Percentiles rank a stretch among this genome's conserved stretches.
These are phyloP conservation scores for Escarpia spicata DNA, from an alignment of 2,888 invertebrate genomes.

Conservation along the genomic window DNA sequence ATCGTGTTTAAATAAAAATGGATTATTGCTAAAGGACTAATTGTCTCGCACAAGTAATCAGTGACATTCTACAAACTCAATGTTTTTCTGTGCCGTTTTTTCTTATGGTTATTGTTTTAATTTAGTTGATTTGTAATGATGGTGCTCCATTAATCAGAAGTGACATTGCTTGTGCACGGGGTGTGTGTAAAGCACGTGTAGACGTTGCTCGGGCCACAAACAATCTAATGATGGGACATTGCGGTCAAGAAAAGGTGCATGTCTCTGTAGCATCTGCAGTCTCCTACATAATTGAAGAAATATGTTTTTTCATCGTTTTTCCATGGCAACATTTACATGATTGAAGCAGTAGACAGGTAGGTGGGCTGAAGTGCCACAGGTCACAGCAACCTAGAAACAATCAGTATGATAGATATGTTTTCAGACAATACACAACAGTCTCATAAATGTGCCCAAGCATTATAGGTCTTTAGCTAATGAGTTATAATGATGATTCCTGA, in stretches of 20 bases:
- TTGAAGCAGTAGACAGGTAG: neutral
- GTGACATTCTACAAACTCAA: neutral
- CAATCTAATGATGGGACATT: neutral
- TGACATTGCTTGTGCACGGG: neutral
- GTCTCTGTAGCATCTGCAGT: neutral
- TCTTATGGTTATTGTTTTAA: neutral
- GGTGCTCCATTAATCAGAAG: neutral
- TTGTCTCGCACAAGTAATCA: neutral
- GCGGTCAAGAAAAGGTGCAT: neutral
- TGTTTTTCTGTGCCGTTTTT: neutral
- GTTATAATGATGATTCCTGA: neutral
- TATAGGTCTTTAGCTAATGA: neutral
- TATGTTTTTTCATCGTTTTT: neutral
- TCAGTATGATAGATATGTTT: neutral
- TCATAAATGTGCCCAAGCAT: neutral
- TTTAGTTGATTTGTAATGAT: neutral
- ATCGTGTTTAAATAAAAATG: neutral
- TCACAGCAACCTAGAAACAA: neutral
- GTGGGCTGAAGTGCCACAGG: neutral
- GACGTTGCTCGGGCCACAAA: neutral
- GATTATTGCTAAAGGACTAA: neutral
- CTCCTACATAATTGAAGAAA: slow-evolving; percentile 11
- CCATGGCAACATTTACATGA: neutral
- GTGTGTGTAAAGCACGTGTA: neutral
- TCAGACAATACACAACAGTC: neutral